Evolutionary conservation across 2,888 invertebrate species (phyloP), one percentile per base, ranked within the genome.

Genomic region (Limenitis camilla): DNA sequence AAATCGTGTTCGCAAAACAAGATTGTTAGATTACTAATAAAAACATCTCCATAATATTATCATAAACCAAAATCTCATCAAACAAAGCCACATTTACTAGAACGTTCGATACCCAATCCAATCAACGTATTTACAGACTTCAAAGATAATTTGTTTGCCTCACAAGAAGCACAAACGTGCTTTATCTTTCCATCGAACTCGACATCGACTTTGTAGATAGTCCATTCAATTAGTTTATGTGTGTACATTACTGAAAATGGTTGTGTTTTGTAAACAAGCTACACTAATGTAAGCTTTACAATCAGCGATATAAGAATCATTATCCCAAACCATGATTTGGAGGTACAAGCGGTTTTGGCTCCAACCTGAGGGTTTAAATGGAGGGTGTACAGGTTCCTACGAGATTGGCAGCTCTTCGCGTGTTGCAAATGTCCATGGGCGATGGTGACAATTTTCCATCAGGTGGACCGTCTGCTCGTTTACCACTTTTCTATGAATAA

Each of bases 211-310:
- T 29, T 35, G 44, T 31, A 51, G 49, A 49, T 43, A 49, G 40
- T 51, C 49, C 50, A 49, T 58, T 60, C 59, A 60, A 60, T 60
- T 60, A 60, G 52, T 53, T 47, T 49, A 38, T 55, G 55, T 49
- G 40, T 47, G 40, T 42, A 55, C 40, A 36, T 27, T 49, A 41
- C 29, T 40, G 45, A 40, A 30, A 49, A 46, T 43, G 49, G 40
- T 11, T 10, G 39, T 43, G 42, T 19, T 29, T 49, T 9, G 0
- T 10, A 5, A 36, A 1, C 33, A 35, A 5, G 10, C 10, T 31
- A 46, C 8, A 6, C 42, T 0, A 49, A 52, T 31, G 7, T 5
- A 29, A 28, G 32, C 32, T 28, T 28, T 48, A n/a, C 6, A 19
- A 7, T 6, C 5, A 9, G 35, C 1, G 0, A 2, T 1, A 29